phyloP scores from a whole-genome alignment of 64 coral and sea anemone species.

The Stichodactyla helianthus region DNA sequence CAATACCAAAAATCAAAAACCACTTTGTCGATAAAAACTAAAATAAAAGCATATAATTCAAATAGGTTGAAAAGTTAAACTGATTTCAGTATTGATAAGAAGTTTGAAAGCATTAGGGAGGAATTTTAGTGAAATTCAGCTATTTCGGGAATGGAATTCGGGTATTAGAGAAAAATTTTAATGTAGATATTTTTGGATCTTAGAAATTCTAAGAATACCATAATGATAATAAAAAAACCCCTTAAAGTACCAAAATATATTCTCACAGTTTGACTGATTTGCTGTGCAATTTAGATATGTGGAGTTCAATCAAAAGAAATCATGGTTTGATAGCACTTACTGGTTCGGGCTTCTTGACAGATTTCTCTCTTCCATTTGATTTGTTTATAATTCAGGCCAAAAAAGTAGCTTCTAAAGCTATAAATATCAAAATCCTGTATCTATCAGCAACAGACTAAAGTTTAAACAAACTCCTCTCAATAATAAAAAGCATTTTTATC shows the following conservation, averaged over 20 bases:
- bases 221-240: background rate
- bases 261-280: background rate
- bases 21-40: background rate
- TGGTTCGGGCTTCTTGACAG: too few relatives aligned
- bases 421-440: background rate
- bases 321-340: background rate
- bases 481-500: background rate
- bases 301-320: background rate
- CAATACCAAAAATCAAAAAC: background rate
- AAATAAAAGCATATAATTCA: background rate
- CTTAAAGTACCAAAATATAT: background rate
- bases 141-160: background rate
- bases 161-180: background rate
- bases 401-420: background rate
- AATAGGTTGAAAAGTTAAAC: background rate
- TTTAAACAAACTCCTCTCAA: constrained; percentile 8
- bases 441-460: background rate
- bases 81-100: background rate
- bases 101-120: background rate
- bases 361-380: too few relatives aligned
- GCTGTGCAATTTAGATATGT: background rate
- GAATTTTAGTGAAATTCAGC: background rate
- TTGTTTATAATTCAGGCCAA: too few relatives aligned
- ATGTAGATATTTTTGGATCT: background rate
- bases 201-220: background rate